phyloP scores from a whole-genome alignment of 2,113 vertebrate genomes.

The Podocnemis expansa region DNA sequence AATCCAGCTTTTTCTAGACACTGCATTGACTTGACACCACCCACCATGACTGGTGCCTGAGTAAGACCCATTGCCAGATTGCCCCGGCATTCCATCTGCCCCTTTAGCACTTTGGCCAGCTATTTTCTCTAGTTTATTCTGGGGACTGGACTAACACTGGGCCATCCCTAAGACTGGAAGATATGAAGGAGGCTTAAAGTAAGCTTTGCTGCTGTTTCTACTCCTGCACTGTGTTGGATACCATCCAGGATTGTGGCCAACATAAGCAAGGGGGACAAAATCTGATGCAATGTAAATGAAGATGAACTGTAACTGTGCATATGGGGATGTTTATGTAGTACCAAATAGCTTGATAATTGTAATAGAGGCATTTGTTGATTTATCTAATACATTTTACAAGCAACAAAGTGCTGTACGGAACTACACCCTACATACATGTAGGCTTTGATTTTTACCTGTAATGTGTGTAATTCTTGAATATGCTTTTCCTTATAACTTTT shows the following conservation, averaged over 20 bases:
- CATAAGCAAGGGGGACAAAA: neutral
- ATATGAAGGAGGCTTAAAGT: neutral
- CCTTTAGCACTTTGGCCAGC: neutral
- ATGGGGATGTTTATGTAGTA: neutral
- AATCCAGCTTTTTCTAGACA: neutral
- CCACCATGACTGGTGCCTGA: neutral
- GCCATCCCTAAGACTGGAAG: neutral
- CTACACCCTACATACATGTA: neutral
- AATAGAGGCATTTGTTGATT: neutral
- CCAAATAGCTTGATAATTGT: neutral
- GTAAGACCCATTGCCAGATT: neutral
- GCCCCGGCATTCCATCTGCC: neutral
- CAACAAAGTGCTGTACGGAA: neutral
- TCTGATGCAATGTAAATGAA: neutral
- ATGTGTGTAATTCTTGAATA: neutral
- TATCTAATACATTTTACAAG: neutral
- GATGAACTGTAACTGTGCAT: neutral
- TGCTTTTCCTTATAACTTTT: neutral
- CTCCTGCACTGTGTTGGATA: neutral
- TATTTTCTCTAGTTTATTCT: neutral
- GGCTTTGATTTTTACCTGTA: fast-evolving
- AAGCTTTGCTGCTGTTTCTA: neutral
- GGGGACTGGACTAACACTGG: neutral
- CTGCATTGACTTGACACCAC: neutral
- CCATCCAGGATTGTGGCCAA: neutral